phyloP scores from a whole-genome alignment of 2,888 invertebrate genomes.

The Sepioteuthis lessoniana region DNA sequence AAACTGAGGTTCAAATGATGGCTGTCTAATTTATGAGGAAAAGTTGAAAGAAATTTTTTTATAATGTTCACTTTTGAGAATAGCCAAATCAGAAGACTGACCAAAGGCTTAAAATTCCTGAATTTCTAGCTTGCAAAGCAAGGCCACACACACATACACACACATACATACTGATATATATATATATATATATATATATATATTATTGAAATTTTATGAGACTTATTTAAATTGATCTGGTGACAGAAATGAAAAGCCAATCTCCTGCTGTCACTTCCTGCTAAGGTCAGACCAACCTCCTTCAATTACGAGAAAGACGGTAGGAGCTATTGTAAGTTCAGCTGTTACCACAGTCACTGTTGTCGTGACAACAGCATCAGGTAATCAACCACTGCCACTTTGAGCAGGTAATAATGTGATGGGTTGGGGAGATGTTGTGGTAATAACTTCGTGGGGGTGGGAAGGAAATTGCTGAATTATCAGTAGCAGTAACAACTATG shows the following conservation, averaged over 20 bases:
- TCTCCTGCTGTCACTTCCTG: background rate
- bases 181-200: too few species aligned
- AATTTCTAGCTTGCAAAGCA: too few species aligned
- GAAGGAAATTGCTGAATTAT: conserved; percentile 33
- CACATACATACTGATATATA: too few species aligned
- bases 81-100: too few species aligned
- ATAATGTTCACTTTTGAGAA: too few species aligned
- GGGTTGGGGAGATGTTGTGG: background rate
- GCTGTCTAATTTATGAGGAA: too few species aligned
- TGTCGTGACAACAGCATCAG: conserved; percentile 13
- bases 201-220: background rate
- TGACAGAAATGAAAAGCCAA: background rate
- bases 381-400: conserved; percentile 33
- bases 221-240: background rate
- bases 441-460: background rate
- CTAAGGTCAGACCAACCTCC: conserved; percentile 33
- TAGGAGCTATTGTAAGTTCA: conserved; percentile 9
- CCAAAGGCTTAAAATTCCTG: too few species aligned
- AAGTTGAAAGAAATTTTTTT: too few species aligned
- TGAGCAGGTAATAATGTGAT: conserved; percentile 5
- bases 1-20: too few species aligned
- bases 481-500: background rate
- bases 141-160: too few species aligned
- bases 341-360: conserved; percentile 33
- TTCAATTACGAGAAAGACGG: conserved; percentile 2